Evolutionary conservation across 2,113 vertebrate genomes (phyloP).

Genomic region (Herpetotheres cachinnans): DNA sequence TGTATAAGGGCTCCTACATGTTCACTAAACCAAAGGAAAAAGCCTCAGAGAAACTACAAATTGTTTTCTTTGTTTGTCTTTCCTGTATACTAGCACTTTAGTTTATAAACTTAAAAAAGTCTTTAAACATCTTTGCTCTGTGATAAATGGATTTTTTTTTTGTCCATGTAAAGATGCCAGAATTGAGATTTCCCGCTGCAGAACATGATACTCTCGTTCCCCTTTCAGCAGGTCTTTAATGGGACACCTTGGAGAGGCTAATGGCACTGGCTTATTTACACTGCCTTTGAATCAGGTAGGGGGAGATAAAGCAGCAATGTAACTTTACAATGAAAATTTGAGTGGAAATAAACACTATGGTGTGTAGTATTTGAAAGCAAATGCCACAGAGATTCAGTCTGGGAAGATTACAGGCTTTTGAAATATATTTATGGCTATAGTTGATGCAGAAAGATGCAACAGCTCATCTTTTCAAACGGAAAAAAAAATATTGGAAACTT

Average conservation of each 20-base stretch:
- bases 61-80: neutral
- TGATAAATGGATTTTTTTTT: neutral
- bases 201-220: neutral
- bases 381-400: neutral
- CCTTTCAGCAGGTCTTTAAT: neutral
- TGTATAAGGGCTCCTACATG: neutral
- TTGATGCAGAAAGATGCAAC: neutral
- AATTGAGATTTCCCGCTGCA: neutral
- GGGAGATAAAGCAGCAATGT: neutral
- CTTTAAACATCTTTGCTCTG: neutral
- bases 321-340: neutral
- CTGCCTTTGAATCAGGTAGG: neutral
- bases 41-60: neutral
- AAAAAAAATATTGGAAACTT: neutral
- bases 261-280: neutral
- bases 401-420: neutral
- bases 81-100: neutral
- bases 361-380: neutral
- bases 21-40: neutral
- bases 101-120: neutral
- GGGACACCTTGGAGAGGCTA: neutral
- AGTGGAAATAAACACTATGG: neutral
- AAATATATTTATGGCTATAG: neutral
- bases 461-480: neutral
- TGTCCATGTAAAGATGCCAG: neutral